These are phyloP conservation scores for Cercopithecus diana DNA, from an alignment of 2,797 vertebrate species.

Conservation along the genomic window DNA sequence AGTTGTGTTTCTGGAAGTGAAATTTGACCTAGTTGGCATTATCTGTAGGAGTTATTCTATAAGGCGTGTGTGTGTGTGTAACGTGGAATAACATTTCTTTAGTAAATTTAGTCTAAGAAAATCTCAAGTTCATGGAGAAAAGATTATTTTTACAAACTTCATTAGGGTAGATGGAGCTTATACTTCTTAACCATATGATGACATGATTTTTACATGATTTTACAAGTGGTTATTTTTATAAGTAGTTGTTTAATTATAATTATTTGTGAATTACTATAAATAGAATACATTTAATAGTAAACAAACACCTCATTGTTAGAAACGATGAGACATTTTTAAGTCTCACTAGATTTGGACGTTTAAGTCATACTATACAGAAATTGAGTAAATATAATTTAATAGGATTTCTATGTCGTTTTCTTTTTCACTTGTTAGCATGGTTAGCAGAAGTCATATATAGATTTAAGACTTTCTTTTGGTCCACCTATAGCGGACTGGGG, in stretches of 20 bases:
- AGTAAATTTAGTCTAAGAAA: neutral
- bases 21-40: neutral
- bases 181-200: neutral
- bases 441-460: neutral
- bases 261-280: neutral
- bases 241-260: neutral
- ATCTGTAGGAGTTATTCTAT: neutral
- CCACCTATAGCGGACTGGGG: neutral
- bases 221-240: too few species aligned
- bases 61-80: neutral
- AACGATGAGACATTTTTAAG: slow-evolving; percentile 8
- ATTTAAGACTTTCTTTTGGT: neutral
- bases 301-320: neutral
- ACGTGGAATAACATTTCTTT: neutral
- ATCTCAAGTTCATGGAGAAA: neutral
- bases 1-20: neutral
- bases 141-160: neutral
- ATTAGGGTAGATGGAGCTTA: neutral
- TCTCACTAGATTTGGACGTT: neutral
- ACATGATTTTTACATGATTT: neutral
- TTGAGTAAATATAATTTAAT: neutral
- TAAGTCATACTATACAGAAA: neutral
- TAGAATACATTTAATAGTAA: neutral
- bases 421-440: neutral
- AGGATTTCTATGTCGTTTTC: neutral